A percentile compares a stretch with the other conserved stretches of the same genome.
These are phyloP conservation scores for Abramis brama DNA, from an alignment of 2,113 vertebrate genomes.

Conservation along the genomic window DNA sequence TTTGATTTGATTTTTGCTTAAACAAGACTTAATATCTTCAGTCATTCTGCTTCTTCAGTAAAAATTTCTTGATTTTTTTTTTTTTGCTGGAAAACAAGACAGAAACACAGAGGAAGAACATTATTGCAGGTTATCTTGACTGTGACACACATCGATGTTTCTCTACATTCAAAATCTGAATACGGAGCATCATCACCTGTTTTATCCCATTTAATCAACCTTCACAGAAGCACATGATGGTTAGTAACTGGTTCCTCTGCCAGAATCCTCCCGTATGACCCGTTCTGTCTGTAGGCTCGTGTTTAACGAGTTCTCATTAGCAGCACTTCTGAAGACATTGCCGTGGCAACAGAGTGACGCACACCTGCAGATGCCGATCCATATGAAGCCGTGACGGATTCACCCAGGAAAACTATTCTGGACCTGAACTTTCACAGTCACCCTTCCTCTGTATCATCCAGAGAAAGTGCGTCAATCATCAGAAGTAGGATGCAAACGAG, in stretches of 20 bases:
- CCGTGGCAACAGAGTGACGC: slow-evolving; percentile 46
- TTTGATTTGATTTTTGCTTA: too few relatives aligned
- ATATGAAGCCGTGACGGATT: slow-evolving; percentile 44
- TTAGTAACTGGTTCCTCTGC: not conserved
- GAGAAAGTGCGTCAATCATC: slow-evolving; percentile 44
- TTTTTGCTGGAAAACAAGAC: too few relatives aligned
- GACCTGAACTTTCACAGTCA: slow-evolving; percentile 43
- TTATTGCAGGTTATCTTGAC: too few relatives aligned
- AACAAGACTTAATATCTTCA: too few relatives aligned
- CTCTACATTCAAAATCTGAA: too few relatives aligned
- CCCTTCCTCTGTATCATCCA: slow-evolving; percentile 42
- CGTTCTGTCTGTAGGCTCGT: not conserved
- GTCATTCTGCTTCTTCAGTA: too few relatives aligned
- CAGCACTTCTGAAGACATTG: slow-evolving; percentile 1
- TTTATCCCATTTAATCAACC: not conserved
- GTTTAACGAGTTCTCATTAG: not conserved
- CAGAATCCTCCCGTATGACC: too few relatives aligned
- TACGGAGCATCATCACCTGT: not conserved
- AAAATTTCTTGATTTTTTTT: too few relatives aligned
- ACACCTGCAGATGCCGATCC: slow-evolving; percentile 53
- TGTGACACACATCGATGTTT: too few relatives aligned
- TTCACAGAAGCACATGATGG: not conserved
- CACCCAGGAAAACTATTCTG: slow-evolving; percentile 37
- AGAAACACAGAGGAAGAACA: too few relatives aligned
- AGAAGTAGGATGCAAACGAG: not conserved